These are phyloP conservation scores for Oedothorax gibbosus DNA, from an alignment of 1,140 invertebrate genomes.

Conservation along the genomic window DNA sequence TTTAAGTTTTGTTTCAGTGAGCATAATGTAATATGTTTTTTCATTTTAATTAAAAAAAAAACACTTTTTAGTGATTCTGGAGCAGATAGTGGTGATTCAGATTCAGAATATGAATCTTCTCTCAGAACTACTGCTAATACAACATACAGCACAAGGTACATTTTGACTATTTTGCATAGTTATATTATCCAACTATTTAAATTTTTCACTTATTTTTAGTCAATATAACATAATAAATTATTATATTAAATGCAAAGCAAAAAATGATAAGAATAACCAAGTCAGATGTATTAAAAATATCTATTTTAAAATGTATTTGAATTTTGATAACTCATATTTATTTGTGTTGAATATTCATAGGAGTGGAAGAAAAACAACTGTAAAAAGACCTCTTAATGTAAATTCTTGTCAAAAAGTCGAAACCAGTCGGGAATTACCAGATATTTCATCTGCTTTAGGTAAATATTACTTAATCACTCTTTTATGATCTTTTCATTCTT, in stretches of 20 bases:
- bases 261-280: no score
- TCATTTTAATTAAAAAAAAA: neutral
- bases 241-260: no score
- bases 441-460: slow-evolving; percentile 23
- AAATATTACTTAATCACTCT: no score
- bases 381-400: neutral
- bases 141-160: slow-evolving; percentile 43
- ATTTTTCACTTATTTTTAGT: no score
- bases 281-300: no score
- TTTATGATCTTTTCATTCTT: no score
- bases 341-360: neutral
- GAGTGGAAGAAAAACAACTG: neutral
- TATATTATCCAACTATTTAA: no score
- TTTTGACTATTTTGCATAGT: neutral
- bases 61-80: slow-evolving; percentile 6
- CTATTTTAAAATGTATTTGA: neutral
- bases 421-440: slow-evolving; percentile 1
- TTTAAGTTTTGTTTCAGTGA: neutral
- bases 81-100: neutral
- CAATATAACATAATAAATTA: no score
- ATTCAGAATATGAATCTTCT: slow-evolving; percentile 47
- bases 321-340: neutral
- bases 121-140: slow-evolving; percentile 12
- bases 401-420: neutral
- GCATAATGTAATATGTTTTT: neutral